A percentile compares a stretch with the other conserved stretches of the same genome.
Conservation (phyloP, 2,113 vertebrate species). For the Microtus oregoni region DNA sequence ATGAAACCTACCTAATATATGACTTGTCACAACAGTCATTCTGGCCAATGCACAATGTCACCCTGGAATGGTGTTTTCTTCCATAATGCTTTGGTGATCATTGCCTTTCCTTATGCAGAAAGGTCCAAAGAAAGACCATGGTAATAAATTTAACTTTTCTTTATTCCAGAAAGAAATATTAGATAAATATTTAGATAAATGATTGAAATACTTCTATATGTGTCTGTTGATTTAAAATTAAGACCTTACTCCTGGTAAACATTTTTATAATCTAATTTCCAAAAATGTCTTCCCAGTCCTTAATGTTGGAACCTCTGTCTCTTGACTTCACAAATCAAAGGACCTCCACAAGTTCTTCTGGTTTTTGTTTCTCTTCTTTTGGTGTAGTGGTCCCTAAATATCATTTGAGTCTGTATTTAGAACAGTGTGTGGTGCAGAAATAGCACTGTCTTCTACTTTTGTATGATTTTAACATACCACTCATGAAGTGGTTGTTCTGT, state of each 20-base stretch:
- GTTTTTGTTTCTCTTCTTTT: background rate
- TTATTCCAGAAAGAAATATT: constrained; percentile 13
- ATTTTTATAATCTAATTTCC: background rate
- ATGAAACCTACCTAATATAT: background rate
- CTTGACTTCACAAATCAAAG: background rate
- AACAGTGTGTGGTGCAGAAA: background rate
- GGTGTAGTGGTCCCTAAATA: background rate
- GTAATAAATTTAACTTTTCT: background rate
- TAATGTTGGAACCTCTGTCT: background rate
- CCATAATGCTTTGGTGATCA: too few relatives aligned
- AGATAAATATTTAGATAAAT: background rate
- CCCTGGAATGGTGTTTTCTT: too few relatives aligned
- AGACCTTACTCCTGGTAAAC: background rate
- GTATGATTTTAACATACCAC: background rate
- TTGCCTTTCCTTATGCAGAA: background rate
- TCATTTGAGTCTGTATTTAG: background rate
- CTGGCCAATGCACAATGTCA: background rate
- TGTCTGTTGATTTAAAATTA: background rate
- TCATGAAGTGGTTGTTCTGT: background rate
- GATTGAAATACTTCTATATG: background rate
- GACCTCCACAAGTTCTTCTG: background rate
- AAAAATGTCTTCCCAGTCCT: background rate
- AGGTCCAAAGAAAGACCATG: background rate
- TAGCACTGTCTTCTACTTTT: background rate
- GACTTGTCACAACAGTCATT: background rate